Evolutionary conservation across 1,140 invertebrate genomes (phyloP).

Genomic region (Lasaia peninsularis): DNA sequence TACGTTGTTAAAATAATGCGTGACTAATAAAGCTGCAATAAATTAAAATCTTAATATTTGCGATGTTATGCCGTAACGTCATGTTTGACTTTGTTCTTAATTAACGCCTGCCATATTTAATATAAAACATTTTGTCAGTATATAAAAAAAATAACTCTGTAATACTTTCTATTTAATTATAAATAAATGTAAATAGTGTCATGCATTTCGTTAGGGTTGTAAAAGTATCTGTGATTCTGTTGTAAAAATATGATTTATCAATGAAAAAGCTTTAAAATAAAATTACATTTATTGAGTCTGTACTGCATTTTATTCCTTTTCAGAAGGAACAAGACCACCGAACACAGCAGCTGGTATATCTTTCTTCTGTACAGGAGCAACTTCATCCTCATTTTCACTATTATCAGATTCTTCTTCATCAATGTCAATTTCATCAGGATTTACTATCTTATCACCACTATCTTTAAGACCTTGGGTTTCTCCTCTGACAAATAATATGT

Average conservation of each 20-base stretch:
- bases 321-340: slow-evolving; percentile 81
- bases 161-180: background rate
- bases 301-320: slow-evolving; percentile 33
- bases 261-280: slow-evolving; percentile 5
- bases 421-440: slow-evolving; percentile 97
- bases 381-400: slow-evolving; percentile 81
- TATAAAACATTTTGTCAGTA: background rate
- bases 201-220: slow-evolving; percentile 14
- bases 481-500: slow-evolving; percentile 91
- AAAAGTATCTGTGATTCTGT: slow-evolving; percentile 39
- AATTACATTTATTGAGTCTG: slow-evolving; percentile 31
- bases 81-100: too few relatives aligned
- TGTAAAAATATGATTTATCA: slow-evolving; percentile 10
- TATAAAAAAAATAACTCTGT: background rate
- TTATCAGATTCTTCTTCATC: slow-evolving; percentile 85
- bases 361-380: slow-evolving; percentile 88
- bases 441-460: slow-evolving; percentile 83
- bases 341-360: slow-evolving; percentile 91
- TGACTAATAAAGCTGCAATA: too few relatives aligned
- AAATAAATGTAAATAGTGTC: slow-evolving; percentile 23
- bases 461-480: slow-evolving; percentile 89
- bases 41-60: too few relatives aligned
- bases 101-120: too few relatives aligned
- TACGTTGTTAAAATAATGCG: too few relatives aligned
- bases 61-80: too few relatives aligned